A percentile compares a stretch with the other conserved stretches of the same genome.
Conservation (phyloP, 2,113 vertebrate species). For the Anser brachyrhynchus region DNA sequence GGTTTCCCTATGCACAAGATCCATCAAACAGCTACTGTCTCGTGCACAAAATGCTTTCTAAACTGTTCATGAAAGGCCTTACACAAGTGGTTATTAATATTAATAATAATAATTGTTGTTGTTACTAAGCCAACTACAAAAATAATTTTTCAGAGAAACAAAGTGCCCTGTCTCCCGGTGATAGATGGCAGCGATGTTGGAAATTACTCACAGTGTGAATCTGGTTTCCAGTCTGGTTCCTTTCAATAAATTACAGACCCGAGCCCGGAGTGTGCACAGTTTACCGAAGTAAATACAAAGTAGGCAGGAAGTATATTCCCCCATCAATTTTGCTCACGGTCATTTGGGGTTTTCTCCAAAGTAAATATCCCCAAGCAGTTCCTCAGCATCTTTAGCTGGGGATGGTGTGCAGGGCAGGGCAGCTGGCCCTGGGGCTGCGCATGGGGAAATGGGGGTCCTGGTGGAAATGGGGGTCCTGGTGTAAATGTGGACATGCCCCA, state of each 20-base stretch:
- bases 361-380: neutral
- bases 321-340: neutral
- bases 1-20: neutral
- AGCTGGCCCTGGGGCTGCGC: neutral
- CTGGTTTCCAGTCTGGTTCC: slow-evolving; percentile 66
- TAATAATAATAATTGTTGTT: slow-evolving; percentile 72
- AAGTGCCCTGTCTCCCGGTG: slow-evolving; percentile 54
- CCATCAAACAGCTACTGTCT: neutral
- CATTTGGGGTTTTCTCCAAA: neutral
- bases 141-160: slow-evolving; percentile 72
- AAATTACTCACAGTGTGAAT: slow-evolving; percentile 72
- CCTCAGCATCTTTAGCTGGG: neutral
- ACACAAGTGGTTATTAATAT: slow-evolving; percentile 66
- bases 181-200: slow-evolving; percentile 55
- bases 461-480: neutral
- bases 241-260: slow-evolving; percentile 63
- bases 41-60: neutral
- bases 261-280: neutral
- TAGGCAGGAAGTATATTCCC: neutral
- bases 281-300: slow-evolving; percentile 40
- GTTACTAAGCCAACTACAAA: slow-evolving; percentile 60
- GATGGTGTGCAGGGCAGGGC: neutral
- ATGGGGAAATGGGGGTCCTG: accelerated
- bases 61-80: neutral
- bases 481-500: accelerated